These are phyloP conservation scores for Myiagra hebetior DNA, from an alignment of 2,113 vertebrate genomes.

Conservation along the genomic window DNA sequence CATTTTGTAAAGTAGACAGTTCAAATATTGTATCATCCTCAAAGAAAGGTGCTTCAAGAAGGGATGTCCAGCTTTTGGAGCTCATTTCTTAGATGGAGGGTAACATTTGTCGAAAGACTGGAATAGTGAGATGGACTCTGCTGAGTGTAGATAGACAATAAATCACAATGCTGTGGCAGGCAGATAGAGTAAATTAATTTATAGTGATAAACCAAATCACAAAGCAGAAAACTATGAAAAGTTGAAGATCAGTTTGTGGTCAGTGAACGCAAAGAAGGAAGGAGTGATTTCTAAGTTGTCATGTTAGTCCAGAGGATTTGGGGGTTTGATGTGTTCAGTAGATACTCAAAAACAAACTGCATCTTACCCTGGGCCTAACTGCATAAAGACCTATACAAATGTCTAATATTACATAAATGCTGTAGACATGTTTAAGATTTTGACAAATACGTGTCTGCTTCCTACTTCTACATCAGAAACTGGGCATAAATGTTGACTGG, in stretches of 20 bases:
- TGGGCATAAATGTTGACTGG: background rate
- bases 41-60: background rate
- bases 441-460: background rate
- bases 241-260: background rate
- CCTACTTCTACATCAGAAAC: background rate
- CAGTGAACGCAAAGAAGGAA: background rate
- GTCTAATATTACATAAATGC: background rate
- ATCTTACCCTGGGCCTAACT: background rate
- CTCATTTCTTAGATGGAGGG: background rate
- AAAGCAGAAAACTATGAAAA: background rate
- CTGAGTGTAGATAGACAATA: background rate
- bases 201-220: background rate
- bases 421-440: background rate
- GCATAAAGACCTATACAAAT: background rate
- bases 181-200: background rate
- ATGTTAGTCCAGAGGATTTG: background rate
- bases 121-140: background rate
- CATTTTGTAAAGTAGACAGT: background rate
- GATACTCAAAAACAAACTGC: background rate
- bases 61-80: background rate
- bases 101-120: background rate
- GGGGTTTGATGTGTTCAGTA: background rate
- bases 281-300: background rate
- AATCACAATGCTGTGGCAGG: background rate
- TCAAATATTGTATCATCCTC: background rate